Percentiles rank a stretch among this genome's conserved stretches.
Conservation (phyloP, 2,888 invertebrate species). For the Brachycybe producta region DNA sequence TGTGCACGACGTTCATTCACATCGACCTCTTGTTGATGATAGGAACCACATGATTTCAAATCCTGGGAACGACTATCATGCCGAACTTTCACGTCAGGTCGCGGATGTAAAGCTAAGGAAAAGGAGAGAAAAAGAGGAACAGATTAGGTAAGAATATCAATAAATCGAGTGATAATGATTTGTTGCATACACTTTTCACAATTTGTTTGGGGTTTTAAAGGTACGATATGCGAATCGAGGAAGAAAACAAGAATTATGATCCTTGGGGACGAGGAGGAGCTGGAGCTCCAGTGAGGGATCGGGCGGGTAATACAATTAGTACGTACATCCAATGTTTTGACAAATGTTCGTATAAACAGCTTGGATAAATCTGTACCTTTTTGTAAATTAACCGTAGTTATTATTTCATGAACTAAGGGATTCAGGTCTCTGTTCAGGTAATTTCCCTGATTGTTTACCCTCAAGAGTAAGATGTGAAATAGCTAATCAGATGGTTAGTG, state of each 20-base stretch:
- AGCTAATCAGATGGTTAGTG: too few relatives aligned
- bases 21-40: too few relatives aligned
- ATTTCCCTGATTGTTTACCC: too few relatives aligned
- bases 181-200: too few relatives aligned
- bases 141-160: constrained; percentile 5
- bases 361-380: background rate
- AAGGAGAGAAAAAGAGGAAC: constrained; percentile 12
- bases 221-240: constrained; percentile 10
- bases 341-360: background rate
- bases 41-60: too few relatives aligned
- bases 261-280: constrained; percentile 18
- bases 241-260: constrained; percentile 15
- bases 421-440: too few relatives aligned
- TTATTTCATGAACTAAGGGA: background rate
- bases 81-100: constrained; percentile 9
- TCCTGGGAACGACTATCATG: constrained; percentile 12
- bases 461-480: too few relatives aligned
- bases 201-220: constrained; percentile 5
- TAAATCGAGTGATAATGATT: background rate
- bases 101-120: constrained; percentile 1
- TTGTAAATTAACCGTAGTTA: background rate
- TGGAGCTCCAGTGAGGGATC: constrained; percentile 15
- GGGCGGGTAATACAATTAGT: constrained; percentile 15
- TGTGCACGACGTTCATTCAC: too few relatives aligned
- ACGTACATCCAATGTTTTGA: background rate